Evolutionary conservation across 1,140 invertebrate genomes (phyloP), one percentile per base, ranked within the genome.

Genomic region (Drosophila trapezifrons): DNA sequence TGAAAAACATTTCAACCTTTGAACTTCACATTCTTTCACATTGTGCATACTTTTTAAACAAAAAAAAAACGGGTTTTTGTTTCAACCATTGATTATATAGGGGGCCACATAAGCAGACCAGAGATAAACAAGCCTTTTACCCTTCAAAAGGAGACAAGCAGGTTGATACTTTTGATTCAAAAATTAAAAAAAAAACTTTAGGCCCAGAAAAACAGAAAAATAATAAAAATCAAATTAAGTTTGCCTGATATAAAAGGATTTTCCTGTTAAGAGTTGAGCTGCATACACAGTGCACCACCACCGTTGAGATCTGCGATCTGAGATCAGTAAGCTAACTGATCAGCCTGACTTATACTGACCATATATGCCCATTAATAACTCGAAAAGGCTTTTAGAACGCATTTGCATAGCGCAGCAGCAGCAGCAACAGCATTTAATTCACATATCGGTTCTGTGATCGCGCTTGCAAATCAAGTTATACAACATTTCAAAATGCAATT

Each of bases 391-490:
- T 80, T 82, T 60, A 73, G 78, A 80, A 75, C 62, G 55, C 60
- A 80, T 58, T 72, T 80, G 66, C 72, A 80, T 64, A 57, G 54
- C 18, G 47, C 37, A 57, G 40, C 38, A 25, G 45, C 35, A 10
- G 17, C 45, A 13, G 43, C 38, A 47, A 42, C 22, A 55, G 55
- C 42, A 22, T 27, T 43, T 64, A 55, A 54, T 29, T 38, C 35
- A 18, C 52, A 20, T 32, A 64, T 47, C 40, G 22, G 45, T 37
- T 43, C 38, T 40, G 54, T 15, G 60, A 37, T 51, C 56, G 47
- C 64, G 82, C 82, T 71, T 49, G 70, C 62, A 78, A 86, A 83
- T 86, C 83, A 87, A 86, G 83, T 86, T 86, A 72, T 66, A 60
- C 83, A 87, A 87, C 83, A 86, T 87, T 82, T 86, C 45, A 65